These are phyloP conservation scores for Saiga tatarica DNA, from an alignment of 2,113 vertebrate species.

Conservation along the genomic window DNA sequence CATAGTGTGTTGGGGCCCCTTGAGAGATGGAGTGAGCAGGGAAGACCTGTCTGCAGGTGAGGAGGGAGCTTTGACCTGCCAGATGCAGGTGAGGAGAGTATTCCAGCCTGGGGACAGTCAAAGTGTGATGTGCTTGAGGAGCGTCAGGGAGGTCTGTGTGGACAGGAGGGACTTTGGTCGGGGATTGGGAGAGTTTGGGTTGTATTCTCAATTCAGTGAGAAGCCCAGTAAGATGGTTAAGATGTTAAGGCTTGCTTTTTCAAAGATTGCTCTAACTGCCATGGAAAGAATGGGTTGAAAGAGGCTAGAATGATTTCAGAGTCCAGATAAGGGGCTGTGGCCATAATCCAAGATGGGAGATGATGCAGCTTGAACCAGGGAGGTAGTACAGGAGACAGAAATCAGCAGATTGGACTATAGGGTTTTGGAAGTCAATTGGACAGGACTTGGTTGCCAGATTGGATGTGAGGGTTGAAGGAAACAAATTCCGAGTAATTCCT, in stretches of 20 bases:
- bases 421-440: background rate
- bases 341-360: background rate
- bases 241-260: background rate
- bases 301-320: background rate
- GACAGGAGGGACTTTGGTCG: too few relatives aligned
- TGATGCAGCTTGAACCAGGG: background rate
- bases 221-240: background rate
- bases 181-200: background rate
- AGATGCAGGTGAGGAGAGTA: background rate
- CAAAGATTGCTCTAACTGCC: background rate
- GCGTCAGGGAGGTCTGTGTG: accelerated
- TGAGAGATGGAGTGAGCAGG: background rate
- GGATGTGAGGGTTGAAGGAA: background rate
- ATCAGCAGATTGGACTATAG: background rate
- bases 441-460: background rate
- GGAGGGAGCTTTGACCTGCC: too few relatives aligned
- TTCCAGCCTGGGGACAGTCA: background rate
- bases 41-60: background rate
- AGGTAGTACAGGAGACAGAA: background rate
- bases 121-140: background rate
- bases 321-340: background rate
- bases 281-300: background rate
- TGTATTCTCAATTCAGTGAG: background rate
- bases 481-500: background rate
- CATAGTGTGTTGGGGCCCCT: background rate